Conservation (phyloP, 2,113 vertebrate genomes). For the Hyla sarda region DNA sequence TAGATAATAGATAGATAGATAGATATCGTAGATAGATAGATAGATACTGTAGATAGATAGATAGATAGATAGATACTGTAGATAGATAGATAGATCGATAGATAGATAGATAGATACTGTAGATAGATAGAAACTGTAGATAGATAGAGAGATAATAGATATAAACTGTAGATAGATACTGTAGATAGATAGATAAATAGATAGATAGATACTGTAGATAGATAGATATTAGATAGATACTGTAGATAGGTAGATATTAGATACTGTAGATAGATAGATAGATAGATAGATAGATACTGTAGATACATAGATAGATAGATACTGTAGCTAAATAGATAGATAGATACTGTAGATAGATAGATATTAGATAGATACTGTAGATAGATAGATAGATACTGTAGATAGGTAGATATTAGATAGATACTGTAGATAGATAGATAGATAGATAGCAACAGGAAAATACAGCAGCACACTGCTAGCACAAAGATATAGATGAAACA, state of each 20-base stretch:
- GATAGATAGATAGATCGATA: not conserved
- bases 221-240: not conserved
- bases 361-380: too few species aligned
- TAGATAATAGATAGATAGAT: too few species aligned
- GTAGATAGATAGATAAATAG: not conserved
- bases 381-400: too few species aligned
- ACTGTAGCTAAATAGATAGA: not conserved
- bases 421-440: too few species aligned
- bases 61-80: not conserved
- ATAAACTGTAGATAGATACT: not conserved
- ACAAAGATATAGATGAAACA: too few species aligned
- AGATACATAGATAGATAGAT: too few species aligned
- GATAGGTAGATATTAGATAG: too few species aligned
- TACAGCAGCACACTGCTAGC: too few species aligned
- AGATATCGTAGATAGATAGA: not conserved
- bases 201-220: not conserved
- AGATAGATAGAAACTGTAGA: not conserved
- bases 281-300: not conserved
- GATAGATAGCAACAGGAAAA: too few species aligned
- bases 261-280: not conserved
- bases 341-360: too few species aligned
- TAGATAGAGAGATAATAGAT: not conserved
- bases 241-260: not conserved
- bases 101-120: not conserved
- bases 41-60: slow-evolving; percentile 5